Conservation (phyloP, 2,113 vertebrate species). For the Cairina moschata region DNA sequence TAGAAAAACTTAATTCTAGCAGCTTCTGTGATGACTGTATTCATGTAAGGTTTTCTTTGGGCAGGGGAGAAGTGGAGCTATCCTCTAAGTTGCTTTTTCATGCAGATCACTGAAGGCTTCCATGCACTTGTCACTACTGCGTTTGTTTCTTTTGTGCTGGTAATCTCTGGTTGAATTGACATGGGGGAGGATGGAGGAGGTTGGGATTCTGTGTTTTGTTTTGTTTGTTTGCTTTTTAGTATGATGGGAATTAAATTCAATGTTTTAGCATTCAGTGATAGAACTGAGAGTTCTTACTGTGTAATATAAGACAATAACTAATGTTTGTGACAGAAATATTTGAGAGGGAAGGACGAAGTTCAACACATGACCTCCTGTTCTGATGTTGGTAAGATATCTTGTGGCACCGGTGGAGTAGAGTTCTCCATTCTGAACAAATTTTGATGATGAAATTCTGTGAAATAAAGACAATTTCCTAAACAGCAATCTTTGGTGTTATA, state of each 20-base stretch:
- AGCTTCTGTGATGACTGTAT: neutral
- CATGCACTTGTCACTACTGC: neutral
- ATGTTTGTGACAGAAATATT: neutral
- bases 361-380: neutral
- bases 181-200: neutral
- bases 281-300: neutral
- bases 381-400: neutral
- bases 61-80: neutral
- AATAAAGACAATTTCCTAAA: conserved; percentile 44
- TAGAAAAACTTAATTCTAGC: neutral
- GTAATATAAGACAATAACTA: neutral
- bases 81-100: neutral
- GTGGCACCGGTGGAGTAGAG: neutral
- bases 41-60: neutral
- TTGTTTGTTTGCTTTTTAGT: neutral
- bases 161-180: neutral
- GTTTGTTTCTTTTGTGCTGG: neutral
- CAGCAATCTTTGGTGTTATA: conserved; percentile 16
- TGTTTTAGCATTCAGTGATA: neutral
- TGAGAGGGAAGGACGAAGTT: neutral
- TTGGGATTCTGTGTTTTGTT: neutral
- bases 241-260: neutral
- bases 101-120: neutral
- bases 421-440: neutral
- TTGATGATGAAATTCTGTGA: neutral